Evolutionary conservation across 2,113 vertebrate genomes (phyloP).

Genomic region (Anhinga anhinga): DNA sequence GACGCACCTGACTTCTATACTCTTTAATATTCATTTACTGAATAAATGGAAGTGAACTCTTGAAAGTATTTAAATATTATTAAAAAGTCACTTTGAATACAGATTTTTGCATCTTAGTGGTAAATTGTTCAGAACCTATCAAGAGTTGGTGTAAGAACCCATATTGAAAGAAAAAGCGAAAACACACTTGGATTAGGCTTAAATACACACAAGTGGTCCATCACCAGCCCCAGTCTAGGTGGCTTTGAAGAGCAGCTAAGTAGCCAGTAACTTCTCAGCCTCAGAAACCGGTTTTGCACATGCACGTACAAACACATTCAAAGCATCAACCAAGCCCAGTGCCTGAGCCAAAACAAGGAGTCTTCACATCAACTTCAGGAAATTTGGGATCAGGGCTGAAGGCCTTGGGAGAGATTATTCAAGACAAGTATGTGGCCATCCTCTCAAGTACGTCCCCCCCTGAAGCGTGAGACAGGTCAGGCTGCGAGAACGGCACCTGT

Average conservation of each 20-base stretch:
- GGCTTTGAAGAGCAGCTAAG: not conserved
- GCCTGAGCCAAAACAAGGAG: not conserved
- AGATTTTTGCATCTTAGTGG: conserved; percentile 17
- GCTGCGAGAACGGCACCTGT: not conserved
- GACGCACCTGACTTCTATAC: not conserved
- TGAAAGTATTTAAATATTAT: not conserved
- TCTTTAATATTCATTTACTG: not conserved
- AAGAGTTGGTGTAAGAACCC: not conserved
- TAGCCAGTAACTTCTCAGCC: not conserved
- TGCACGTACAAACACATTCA: not conserved
- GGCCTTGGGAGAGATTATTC: not conserved
- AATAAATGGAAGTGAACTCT: not conserved
- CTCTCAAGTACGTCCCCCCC: not conserved
- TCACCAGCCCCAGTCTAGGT: not conserved
- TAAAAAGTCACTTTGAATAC: conserved; percentile 4
- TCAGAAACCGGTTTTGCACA: not conserved
- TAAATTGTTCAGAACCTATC: conserved; percentile 1
- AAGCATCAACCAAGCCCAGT: not conserved
- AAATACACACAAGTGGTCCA: not conserved
- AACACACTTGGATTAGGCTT: not conserved
- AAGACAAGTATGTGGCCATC: not conserved
- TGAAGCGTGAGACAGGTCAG: not conserved
- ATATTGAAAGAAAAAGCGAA: not conserved
- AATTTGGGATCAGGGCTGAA: not conserved
- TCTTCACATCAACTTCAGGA: not conserved